Evolutionary conservation across 2,113 vertebrate genomes (phyloP).

Genomic region (Callionymus lyra): DNA sequence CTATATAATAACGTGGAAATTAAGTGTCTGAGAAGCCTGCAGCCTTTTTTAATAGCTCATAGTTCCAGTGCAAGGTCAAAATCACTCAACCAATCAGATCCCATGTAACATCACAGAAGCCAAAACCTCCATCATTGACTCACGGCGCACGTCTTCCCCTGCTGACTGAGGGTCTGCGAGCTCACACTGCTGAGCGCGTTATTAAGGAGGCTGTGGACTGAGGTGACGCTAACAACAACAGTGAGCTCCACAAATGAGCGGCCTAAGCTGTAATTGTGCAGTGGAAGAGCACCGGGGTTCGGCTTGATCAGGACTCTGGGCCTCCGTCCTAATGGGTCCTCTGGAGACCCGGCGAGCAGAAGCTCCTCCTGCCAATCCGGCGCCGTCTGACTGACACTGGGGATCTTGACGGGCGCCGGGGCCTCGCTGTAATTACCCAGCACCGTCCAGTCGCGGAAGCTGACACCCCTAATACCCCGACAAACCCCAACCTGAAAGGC

Average conservation of each 20-base stretch:
- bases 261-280: conserved; percentile 22
- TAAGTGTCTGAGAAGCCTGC: conserved; percentile 5
- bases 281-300: conserved; percentile 17
- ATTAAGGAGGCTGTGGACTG: conserved; percentile 33
- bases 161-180: conserved; percentile 11
- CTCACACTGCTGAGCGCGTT: conserved; percentile 16
- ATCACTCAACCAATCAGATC: conserved; percentile 31
- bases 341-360: conserved; percentile 30
- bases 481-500: conserved; percentile 27
- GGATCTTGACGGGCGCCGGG: conserved; percentile 18
- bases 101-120: conserved; percentile 31
- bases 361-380: conserved; percentile 29
- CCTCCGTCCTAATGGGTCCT: conserved; percentile 41
- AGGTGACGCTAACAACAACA: conserved; percentile 35
- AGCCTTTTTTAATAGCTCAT: conserved; percentile 7
- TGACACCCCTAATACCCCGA: conserved; percentile 32
- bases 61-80: conserved; percentile 16
- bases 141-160: conserved; percentile 19
- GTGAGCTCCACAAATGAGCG: conserved; percentile 27
- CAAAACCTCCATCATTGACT: conserved; percentile 28
- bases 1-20: no score
- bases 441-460: conserved; percentile 25
- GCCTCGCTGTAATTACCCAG: conserved; percentile 35
- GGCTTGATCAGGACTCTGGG: conserved; percentile 38
- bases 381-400: conserved; percentile 24